Base-by-base conservation (phyloP, 2,888 invertebrate genomes). In the Scrobipalpa costella region DNA sequence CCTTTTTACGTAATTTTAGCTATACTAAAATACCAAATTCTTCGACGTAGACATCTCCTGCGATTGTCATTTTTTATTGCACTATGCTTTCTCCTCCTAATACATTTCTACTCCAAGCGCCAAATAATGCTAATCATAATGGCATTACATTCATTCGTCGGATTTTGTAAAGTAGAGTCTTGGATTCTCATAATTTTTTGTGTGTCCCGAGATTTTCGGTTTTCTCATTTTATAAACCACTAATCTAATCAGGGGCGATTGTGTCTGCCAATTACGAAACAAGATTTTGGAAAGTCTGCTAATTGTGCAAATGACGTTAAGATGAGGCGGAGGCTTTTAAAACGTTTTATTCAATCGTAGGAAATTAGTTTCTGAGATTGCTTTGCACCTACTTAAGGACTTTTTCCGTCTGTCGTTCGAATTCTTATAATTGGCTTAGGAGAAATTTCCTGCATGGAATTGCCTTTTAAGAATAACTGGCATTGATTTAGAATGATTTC, bases 81-180 rank as follows among this genome's bases (percentile, higher is more conserved):
- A 15, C 44, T 44, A 47, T 50, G 50, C 50, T 61, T 52, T 38
- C 34, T 62, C 62, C 62, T 19, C 9, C 17, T 2, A 15, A 38
- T 5, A 13, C n/a, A 11, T 36, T 8, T 52, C 61, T 11, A 1
- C 50, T 52, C 47, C 36, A 61, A 13, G 9, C 72, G 73, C 76
- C 78, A 82, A 88, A 88, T 90, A 88, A 90, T 88, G 88, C 90
- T 90, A 90, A 91, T 91, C 88, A 85, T 90, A 90, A 90, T 89
- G 82, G 86, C 84, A 90, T 89, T 90, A 90, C 88, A 87, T 89
- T 89, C 86, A 88, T 89, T 88, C 86, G 79, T 69, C 72, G 86
- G 83, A 86, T 87, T 85, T 86, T 84, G 84, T 90, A 84, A 85
- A 90, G 90, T 87, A 86, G 63, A 66, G 49, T 60, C 82, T 74